Base-by-base conservation (phyloP, 1,140 invertebrate genomes). In the Caerostris extrusa region DNA sequence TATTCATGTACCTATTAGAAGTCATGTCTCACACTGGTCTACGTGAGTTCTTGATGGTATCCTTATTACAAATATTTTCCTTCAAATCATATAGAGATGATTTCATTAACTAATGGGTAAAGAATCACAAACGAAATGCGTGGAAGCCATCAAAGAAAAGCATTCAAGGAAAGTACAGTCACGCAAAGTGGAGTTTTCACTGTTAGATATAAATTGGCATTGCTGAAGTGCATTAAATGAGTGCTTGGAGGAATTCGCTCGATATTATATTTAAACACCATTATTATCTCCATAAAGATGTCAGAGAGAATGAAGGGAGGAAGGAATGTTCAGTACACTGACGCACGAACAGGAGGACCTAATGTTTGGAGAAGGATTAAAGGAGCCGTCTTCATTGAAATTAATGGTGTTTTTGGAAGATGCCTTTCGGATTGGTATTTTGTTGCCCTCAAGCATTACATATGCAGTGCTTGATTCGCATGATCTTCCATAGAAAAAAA, bases 251-350 rank as follows among this genome's bases (percentile, higher is more conserved):
- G 34, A 77, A 77, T 77, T 34, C 4, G 50, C 14, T 77, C 34
- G 71, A 53, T 77, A 12, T 77, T 77, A 77, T 53, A 50, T 14
- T 12, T 77, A 77, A 77, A 77, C 71, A 77, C 34, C 71, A 77
- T 77, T 77, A 77, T 77, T 77, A 77, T 50, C 50, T 7, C 12
- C 71, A 77, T 77, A 77, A 77, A 77, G 71, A 77, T 77, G 71
- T 77, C 71, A 77, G 34, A 77, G 5, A 0, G 19, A 34, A 71
- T 34, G 67, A 71, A n/a, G 34, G n/a, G 67, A 71, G 67, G 67
- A 12, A 12, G 34, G 53, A 50, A 53, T 53, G 34, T 2, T 34
- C 34, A 34, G 34, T 34, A 50, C 12, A 5, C 8, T 77, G 53
- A 77, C 8, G 14, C 34, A 34, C 34, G 34, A 34, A 34, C 34